These are phyloP conservation scores for Triplophysa tibetana DNA, from an alignment of 2,113 vertebrate genomes.

Conservation along the genomic window DNA sequence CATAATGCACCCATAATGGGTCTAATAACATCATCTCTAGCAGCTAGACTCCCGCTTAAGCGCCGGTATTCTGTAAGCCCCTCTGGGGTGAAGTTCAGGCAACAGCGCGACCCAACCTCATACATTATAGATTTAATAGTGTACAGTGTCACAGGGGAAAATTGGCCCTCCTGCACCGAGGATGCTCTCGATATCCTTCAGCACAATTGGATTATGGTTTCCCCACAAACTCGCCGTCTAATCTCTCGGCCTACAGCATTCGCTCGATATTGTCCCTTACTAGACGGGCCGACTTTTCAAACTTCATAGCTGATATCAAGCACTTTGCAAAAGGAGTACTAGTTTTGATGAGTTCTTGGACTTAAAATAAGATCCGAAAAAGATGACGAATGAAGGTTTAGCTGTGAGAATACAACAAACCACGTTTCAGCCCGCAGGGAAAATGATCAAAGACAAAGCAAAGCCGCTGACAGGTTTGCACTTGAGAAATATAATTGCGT, in stretches of 20 bases:
- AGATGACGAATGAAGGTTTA: background rate
- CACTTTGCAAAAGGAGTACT: background rate
- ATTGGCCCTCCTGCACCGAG: constrained; percentile 8
- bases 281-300: background rate
- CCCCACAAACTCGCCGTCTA: background rate
- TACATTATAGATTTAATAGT: constrained; percentile 20
- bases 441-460: background rate
- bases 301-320: constrained; percentile 10
- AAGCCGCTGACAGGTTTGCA: constrained; percentile 1
- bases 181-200: constrained; percentile 26
- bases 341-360: background rate
- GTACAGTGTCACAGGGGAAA: constrained; percentile 14
- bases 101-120: constrained; percentile 39
- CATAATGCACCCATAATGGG: background rate
- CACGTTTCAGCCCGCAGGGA: background rate
- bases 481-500: constrained; percentile 13
- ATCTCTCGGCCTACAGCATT: background rate
- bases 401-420: background rate
- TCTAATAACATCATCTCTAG: background rate
- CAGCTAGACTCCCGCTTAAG: background rate
- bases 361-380: background rate
- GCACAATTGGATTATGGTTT: constrained; percentile 33
- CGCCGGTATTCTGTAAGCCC: background rate
- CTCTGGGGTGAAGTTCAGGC: background rate
- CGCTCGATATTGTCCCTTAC: background rate